phyloP scores from a whole-genome alignment of 64 coral and sea anemone species.

The Actinia equina region DNA sequence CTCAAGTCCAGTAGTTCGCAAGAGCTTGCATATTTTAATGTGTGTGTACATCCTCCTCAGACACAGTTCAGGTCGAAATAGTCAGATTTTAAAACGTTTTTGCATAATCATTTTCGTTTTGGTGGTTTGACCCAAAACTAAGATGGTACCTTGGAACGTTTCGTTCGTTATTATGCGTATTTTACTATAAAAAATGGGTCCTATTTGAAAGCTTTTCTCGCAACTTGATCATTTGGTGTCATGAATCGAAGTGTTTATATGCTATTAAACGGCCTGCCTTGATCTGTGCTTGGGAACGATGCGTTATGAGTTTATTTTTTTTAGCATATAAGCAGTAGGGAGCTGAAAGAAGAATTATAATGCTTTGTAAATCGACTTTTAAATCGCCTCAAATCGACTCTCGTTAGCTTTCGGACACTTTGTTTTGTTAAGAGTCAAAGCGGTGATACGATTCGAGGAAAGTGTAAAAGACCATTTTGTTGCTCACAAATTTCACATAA shows the following conservation, averaged over 20 bases:
- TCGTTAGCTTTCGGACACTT: constrained; percentile 16
- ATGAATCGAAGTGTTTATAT: constrained; percentile 23
- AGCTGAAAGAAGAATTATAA: constrained; percentile 24
- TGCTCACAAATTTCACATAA: constrained; percentile 22
- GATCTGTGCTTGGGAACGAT: constrained; percentile 8
- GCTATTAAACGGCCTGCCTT: constrained; percentile 12
- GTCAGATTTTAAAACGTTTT: constrained; percentile 25
- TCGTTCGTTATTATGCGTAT: constrained; percentile 2
- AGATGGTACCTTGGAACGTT: neutral
- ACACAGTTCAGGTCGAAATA: constrained; percentile 12
- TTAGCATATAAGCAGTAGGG: constrained; percentile 20
- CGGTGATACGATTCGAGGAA: neutral
- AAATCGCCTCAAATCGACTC: constrained; percentile 10
- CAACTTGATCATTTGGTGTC: constrained; percentile 23
- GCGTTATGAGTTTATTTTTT: constrained; percentile 13
- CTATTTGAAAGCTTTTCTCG: neutral
- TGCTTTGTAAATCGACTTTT: constrained; percentile 16
- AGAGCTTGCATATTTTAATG: constrained; percentile 11
- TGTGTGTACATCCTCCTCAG: neutral
- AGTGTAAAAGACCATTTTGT: constrained; percentile 18
- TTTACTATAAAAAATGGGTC: neutral
- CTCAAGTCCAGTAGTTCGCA: neutral
- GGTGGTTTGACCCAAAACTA: neutral
- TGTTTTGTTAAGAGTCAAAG: constrained; percentile 8
- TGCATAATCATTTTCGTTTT: constrained; percentile 27